phyloP scores from a whole-genome alignment of 1,140 invertebrate genomes.

The Apis laboriosa region DNA sequence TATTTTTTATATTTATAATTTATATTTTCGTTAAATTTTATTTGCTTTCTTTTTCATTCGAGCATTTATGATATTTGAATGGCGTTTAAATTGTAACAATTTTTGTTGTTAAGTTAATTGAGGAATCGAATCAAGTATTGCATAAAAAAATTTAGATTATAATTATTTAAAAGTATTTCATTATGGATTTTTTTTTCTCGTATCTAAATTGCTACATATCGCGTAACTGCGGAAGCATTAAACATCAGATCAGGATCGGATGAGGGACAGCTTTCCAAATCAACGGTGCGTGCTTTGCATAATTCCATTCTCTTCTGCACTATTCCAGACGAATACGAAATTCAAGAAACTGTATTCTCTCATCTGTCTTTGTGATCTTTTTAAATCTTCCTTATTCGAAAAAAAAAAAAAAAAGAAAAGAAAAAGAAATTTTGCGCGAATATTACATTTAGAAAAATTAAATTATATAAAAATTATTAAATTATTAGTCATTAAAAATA shows the following conservation, averaged over 20 bases:
- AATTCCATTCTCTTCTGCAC: not conserved
- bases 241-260: not conserved
- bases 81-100: not conserved
- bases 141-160: not conserved
- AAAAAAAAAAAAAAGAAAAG: too few relatives aligned
- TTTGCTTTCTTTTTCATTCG: not conserved
- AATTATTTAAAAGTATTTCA: not conserved
- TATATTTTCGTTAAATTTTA: not conserved
- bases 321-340: not conserved
- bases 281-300: not conserved
- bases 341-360: not conserved
- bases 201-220: not conserved
- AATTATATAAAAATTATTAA: not conserved
- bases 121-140: not conserved
- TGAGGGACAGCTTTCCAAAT: slow-evolving; percentile 7
- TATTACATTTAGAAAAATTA: not conserved
- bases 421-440: not conserved
- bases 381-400: not conserved
- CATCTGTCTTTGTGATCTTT: not conserved
- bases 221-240: not conserved
- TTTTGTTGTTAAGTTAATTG: not conserved
- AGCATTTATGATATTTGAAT: not conserved
- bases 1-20: not conserved
- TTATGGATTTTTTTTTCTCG: too few relatives aligned
- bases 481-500: too few relatives aligned